phyloP scores from a whole-genome alignment of 2,888 invertebrate species.

The Ormyrus pomaceus region DNA sequence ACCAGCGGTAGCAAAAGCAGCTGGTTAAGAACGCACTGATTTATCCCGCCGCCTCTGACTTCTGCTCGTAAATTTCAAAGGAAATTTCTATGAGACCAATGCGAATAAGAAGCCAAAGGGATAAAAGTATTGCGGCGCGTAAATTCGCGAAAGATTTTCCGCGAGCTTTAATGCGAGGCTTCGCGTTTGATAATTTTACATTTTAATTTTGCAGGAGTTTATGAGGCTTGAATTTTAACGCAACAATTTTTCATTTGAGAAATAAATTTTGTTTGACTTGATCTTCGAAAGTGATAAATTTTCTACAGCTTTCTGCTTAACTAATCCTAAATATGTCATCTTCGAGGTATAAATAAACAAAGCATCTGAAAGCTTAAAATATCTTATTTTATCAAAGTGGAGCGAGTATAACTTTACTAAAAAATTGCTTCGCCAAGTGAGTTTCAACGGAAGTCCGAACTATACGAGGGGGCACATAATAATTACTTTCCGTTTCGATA shows the following conservation, averaged over 20 bases:
- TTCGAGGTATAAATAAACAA: not conserved
- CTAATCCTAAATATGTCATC: not conserved
- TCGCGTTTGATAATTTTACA: not conserved
- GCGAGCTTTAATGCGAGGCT: not conserved
- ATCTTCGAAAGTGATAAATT: too few relatives aligned
- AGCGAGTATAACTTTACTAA: slow-evolving; percentile 8
- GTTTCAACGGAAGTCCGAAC: slow-evolving; percentile 36
- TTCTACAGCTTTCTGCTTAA: not conserved
- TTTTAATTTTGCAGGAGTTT: not conserved
- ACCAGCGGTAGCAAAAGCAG: not conserved
- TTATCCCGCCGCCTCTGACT: slow-evolving; percentile 5
- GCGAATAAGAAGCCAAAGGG: not conserved
- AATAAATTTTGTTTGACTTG: too few relatives aligned
- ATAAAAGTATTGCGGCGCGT: not conserved
- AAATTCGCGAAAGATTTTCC: too few relatives aligned
- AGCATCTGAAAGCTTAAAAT: slow-evolving; percentile 3
- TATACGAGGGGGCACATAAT: slow-evolving; percentile 40
- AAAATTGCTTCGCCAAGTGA: not conserved
- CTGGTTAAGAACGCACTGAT: slow-evolving; percentile 4
- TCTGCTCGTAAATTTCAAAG: slow-evolving; percentile 1
- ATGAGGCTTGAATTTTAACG: too few relatives aligned
- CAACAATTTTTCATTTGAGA: too few relatives aligned
- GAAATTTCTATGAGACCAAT: slow-evolving; percentile 23
- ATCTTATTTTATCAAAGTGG: slow-evolving; percentile 28
- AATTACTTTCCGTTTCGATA: slow-evolving; percentile 51